Conservation (phyloP, 2,797 vertebrate genomes). For the Chelonia mydas region DNA sequence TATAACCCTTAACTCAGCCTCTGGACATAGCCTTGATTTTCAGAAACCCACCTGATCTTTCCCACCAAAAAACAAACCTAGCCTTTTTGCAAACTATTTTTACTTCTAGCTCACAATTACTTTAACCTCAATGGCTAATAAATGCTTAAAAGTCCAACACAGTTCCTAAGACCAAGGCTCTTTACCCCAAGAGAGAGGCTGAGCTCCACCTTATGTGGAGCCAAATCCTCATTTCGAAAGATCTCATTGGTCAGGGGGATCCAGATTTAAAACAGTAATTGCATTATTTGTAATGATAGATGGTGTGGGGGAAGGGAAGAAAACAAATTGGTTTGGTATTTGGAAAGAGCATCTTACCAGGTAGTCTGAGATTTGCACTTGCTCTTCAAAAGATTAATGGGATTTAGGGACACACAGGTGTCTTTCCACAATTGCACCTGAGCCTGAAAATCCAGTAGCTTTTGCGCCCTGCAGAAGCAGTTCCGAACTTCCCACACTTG, state of each 20-base stretch:
- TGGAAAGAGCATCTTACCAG: neutral
- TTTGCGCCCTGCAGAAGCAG: neutral
- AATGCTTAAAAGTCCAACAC: slow-evolving; percentile 72
- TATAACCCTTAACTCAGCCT: neutral
- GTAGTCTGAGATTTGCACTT: neutral
- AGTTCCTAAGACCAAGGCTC: slow-evolving; percentile 33
- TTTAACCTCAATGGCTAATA: slow-evolving; percentile 68
- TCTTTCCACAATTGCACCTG: neutral
- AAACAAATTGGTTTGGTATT: neutral
- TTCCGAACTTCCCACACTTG: slow-evolving; percentile 21
- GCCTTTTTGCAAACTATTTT: slow-evolving; percentile 71
- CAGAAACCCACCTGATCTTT: slow-evolving; percentile 52
- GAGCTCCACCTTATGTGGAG: neutral
- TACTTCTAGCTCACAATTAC: slow-evolving; percentile 63
- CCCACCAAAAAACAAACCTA: slow-evolving; percentile 62
- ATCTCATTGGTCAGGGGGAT: neutral
- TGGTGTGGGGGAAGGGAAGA: neutral
- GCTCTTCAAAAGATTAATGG: neutral
- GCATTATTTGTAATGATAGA: neutral
- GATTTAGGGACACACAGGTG: neutral
- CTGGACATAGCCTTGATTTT: slow-evolving; percentile 27
- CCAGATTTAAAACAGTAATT: neutral
- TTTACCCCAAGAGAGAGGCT: slow-evolving; percentile 5
- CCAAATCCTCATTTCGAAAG: neutral
- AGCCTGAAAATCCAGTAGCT: neutral